Base-by-base conservation (phyloP, 2,888 invertebrate genomes). In the Acanthoscelides obtectus region DNA sequence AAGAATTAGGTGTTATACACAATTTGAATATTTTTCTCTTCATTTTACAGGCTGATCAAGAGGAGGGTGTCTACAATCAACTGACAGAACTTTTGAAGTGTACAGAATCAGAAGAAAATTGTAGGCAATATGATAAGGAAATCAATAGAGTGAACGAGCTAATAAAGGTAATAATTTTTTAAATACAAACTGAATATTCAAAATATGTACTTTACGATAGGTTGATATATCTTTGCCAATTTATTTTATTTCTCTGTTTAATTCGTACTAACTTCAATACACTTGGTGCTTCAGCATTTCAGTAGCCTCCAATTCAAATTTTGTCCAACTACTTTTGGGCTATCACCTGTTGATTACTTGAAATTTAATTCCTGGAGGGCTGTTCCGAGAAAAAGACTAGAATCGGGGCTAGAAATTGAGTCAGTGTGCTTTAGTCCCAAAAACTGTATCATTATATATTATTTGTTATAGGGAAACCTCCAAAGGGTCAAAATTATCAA, bases 401-500 rank as follows among this genome's bases (percentile, higher is more conserved):
- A n/a, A n/a, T n/a, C n/a, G n/a, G n/a, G n/a, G n/a, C n/a, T n/a
- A n/a, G n/a, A n/a, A n/a, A n/a, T n/a, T n/a, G n/a, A n/a, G n/a
- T n/a, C n/a, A n/a, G n/a, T n/a, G n/a, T n/a, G n/a, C n/a, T n/a
- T n/a, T 63, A 63, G 19, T 19, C 8, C 19, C 63, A 63, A 8
- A 63, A 12, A 12, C 19, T 63, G 8, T 12, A 1, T 65, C 20
- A 19, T 22, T 69, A 22, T 66, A 64, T 69, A 22, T 70, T 45
- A 76, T 88, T 12, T 25, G 66, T 78, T 89, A 67, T 88, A 98
- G 94, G 97, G 97, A 69, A 97, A 97, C 86, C 93, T 97, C 84
- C 98, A 98, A 86, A 90, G 98, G 70, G 95, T 96, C 84, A 95
- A 94, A 87, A 93, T 97, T 75, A 94, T 97, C 66, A 93, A 94